These are phyloP conservation scores for Monochamus alternatus DNA, from an alignment of 2,888 invertebrate genomes.

Conservation along the genomic window DNA sequence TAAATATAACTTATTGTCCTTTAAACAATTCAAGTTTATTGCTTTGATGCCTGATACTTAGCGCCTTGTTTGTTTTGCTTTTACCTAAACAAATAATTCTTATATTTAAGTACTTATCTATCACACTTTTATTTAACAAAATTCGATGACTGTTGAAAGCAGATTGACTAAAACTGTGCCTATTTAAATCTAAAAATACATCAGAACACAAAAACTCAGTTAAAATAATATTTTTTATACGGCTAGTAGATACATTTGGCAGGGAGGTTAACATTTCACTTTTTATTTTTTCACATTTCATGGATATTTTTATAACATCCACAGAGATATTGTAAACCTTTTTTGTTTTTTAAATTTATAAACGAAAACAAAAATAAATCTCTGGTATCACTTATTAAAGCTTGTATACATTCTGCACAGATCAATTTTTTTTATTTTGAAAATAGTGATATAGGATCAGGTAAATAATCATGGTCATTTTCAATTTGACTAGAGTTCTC, in stretches of 20 bases:
- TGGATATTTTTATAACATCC: constrained; percentile 2
- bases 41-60: not conserved
- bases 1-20: no score
- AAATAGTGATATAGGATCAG: constrained; percentile 7
- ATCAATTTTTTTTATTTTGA: constrained; percentile 16
- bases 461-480: constrained; percentile 24
- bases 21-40: no score
- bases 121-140: not conserved
- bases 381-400: not conserved
- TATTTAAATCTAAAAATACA: not conserved
- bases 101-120: constrained; percentile 1
- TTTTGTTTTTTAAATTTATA: constrained; percentile 8
- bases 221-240: not conserved
- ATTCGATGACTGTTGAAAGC: not conserved
- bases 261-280: not conserved
- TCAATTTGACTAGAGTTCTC: not conserved
- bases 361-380: constrained; percentile 6
- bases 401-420: not conserved
- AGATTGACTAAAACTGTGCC: not conserved
- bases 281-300: not conserved
- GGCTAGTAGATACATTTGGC: not conserved
- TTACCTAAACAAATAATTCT: not conserved
- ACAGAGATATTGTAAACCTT: constrained; percentile 5
- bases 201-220: not conserved
- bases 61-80: not conserved